Conservation (phyloP, 1,140 invertebrate species). For the Pissodes strobi region DNA sequence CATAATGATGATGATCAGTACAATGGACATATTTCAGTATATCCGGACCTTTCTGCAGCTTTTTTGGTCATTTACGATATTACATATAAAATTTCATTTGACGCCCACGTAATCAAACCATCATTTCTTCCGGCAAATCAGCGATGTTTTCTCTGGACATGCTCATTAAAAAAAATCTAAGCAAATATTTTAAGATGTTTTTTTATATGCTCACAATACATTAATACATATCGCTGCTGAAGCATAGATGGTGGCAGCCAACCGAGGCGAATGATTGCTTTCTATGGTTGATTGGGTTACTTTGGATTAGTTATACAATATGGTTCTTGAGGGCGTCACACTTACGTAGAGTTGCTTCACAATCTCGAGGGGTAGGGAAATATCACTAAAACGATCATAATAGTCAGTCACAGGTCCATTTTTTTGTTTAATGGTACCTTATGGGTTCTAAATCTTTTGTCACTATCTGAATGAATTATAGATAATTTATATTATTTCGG, state of each 20-base stretch:
- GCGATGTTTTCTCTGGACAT: too few species aligned
- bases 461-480: conserved; percentile 50
- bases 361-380: not conserved
- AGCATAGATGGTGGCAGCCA: not conserved
- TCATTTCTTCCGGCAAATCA: too few species aligned
- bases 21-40: not conserved
- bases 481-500: conserved; percentile 45
- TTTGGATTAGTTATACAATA: conserved; percentile 4
- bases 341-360: not conserved
- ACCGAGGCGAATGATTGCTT: not conserved
- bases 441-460: conserved; percentile 48
- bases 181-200: too few species aligned
- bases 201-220: too few species aligned
- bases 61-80: not conserved
- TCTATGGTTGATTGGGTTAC: too few species aligned
- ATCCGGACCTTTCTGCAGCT: not conserved
- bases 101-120: too few species aligned
- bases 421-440: conserved; percentile 53
- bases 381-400: not conserved
- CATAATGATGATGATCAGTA: not conserved
- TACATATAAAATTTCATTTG: too few species aligned
- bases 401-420: not conserved
- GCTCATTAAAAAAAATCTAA: too few species aligned
- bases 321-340: not conserved
- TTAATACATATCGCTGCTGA: too few species aligned